Base-by-base conservation (phyloP, 2,113 vertebrate genomes). In the Kryptolebias marmoratus region DNA sequence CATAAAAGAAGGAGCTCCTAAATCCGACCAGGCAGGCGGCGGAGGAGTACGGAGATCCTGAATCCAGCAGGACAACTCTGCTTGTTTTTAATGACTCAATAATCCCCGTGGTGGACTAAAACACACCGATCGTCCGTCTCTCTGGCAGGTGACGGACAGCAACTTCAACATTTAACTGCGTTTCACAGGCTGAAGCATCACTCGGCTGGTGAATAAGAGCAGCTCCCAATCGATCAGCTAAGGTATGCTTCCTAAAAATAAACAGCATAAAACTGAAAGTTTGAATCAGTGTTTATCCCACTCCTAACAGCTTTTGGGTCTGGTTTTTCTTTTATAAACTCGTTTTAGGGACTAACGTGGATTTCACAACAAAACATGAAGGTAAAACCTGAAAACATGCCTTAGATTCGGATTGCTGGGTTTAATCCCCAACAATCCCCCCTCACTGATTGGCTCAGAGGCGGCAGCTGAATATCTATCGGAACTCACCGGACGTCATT, bases 401-500 rank as follows among this genome's bases (percentile, higher is more conserved):
- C 28, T 54, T 50, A 30, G 39, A 57, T 18, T 39, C 14, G 76
- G 30, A 65, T 11, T 64, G 57, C 78, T 64, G 7, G 36, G 44
- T 36, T 30, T 2, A 49, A 27, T 39, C 61, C 36, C 22, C 22
- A 22, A 22, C 22, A 52, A 1, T 1, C n/a, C 50, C 39, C 9
- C 14, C 39, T n/a, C 39, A 9, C 5, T 2, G 5, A 47, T 6
- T 50, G 42, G 49, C 18, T 18, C 5, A 1, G n/a, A 75, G 49
- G 7, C 12, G 14, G 3, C 1, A 27, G 60, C 30, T 67, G 16
- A 31, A 73, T 1, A 52, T 16, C 10, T 50, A n/a, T 1, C 44
- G 12, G 45, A 45, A 89, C 88, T 93, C 82, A 94, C 94, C 94
- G 85, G 88, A 94, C 93, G 56, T 94, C 93, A 39, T 94, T 94